Evolutionary conservation across 2,113 vertebrate species (phyloP), one percentile per base, ranked within the genome.

Genomic region (Bambusicola thoracicus): DNA sequence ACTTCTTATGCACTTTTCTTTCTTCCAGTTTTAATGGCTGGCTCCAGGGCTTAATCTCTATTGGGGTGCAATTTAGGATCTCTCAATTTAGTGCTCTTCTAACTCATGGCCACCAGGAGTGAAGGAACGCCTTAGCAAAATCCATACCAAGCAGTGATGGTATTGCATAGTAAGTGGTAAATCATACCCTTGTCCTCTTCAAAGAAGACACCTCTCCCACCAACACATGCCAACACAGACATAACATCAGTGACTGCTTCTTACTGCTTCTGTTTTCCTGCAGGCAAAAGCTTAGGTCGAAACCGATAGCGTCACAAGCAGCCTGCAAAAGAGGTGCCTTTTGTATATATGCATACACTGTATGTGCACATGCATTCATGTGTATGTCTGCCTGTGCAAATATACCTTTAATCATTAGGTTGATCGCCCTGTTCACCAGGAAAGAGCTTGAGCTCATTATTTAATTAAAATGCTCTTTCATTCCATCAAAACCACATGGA

Each of bases 391-490:
- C 90, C 56, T 78, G n/a, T 67, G 51, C 74, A 80, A 85, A 53
- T 72, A 69, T 48, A 93, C 61, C 63, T 97, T 97, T 96, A 95
- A 90, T 94, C 89, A 93, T 68, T 79, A 79, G 89, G 75, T 56
- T 96, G 90, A 90, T 96, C 91, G 86, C 86, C 76, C 59, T 96
- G 77, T 91, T 95, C 89, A 95, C 80, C 63, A 82, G 65, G 8
- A 84, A 92, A 92, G 91, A 96, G 62, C 65, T 68, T 78, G 67
- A 89, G 67, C 72, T 94, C 72, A 77, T 96, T 97, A 93, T 78
- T 95, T 96, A 94, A 96, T 96, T 97, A 97, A 97, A 93, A 94
- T 77, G 93, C 86, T 51, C 91, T 90, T 95, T 94, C 55, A 77
- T 89, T 53, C 85, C 82, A 94, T 93, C 82, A 92, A 97, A 97